Evolutionary conservation across 2,888 invertebrate species (phyloP), one percentile per base, ranked within the genome.

Genomic region (Blera fallax): DNA sequence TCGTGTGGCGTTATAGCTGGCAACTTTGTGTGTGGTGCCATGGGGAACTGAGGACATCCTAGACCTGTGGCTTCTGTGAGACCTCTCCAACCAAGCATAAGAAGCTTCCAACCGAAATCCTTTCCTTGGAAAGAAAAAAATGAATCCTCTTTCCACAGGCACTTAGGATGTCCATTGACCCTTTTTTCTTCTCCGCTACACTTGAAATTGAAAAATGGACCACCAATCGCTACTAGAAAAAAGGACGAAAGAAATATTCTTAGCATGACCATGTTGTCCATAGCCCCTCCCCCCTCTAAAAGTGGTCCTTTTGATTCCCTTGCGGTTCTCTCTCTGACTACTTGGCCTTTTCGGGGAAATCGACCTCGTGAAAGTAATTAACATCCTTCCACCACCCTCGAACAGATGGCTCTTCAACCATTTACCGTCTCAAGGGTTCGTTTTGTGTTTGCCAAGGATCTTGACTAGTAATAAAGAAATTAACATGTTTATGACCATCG

Each of bases 401-500:
- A 16, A 45, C 76, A 80, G 74, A 40, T 80, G 74, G 74, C 76
- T 65, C 64, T 72, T 21, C 32, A 40, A 43, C 50, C 65, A 70
- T 74, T 76, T 43, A 45, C 34, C 78, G 81, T 81, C 85, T 77
- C 81, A 60, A 73, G 81, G 81, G 85, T 81, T 54, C 81, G 60
- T 72, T 81, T 80, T 85, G 67, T 77, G 50, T 60, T 43, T 80
- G 34, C 80, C 70, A 81, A 85, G 85, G 85, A 85, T 81, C 80
- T 80, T 72, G 72, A 77, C 81, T 85, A 14, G 81, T 70, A 85
- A 85, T 85, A 85, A 85, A 85, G 81, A 85, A 85, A 85, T 85
- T 85, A 85, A 85, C 85, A 85, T 85, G 85, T 85, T 85, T 85
- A 85, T 85, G 81, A 72, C 85, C 81, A 81, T 76, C 70, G 67